Evolutionary conservation across 2,113 vertebrate species (phyloP), one percentile per base, ranked within the genome.

Genomic region (Ceyx cyanopectus): DNA sequence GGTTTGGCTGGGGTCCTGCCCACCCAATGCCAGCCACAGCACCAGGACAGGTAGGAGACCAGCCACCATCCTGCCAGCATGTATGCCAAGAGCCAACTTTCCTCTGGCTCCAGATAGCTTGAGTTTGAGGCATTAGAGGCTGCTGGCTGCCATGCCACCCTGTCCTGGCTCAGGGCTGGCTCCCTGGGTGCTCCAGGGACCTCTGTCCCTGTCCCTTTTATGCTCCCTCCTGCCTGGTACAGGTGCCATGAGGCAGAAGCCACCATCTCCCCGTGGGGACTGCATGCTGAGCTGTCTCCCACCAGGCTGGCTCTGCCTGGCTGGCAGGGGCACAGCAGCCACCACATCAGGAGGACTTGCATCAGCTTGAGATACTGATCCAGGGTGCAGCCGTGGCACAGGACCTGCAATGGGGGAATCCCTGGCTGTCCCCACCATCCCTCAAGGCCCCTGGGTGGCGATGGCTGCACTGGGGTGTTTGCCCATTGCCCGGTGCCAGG

Each of bases 1-100:
- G 84, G 57, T 37, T 66, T 2, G 0, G 14, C 48, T 34, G 50
- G 67, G 84, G 53, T 70, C 48, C 65, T 58, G 83, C 53, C 14
- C 9, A 0, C 57, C 22, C 22, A 0, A 57, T 62, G 48, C 62
- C 70, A 76, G 53, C 66, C 34, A 6, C 76, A 69, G 74, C 65
- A 72, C 87, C 93, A 29, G 53, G 23, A 83, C 89, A 96, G 93
- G 78, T 92, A 96, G 63, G 89, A 58, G 41, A 75, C 20, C 37
- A 58, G 85, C 76, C n/a, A 12, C 10, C 50, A 67, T 72, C 14
- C 17, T 45, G 32, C 32, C 83, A 29, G 84, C 37, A 0, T 30
- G 89, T 58, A 67, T n/a, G 27, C 61, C 10, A 8, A 30, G 26
- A 46, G 30, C 8, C 32, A 40, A 40, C 45, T 40, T 50, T 19